Base-by-base conservation (phyloP, 2,888 invertebrate genomes). In the Steinernema carpocapsae region DNA sequence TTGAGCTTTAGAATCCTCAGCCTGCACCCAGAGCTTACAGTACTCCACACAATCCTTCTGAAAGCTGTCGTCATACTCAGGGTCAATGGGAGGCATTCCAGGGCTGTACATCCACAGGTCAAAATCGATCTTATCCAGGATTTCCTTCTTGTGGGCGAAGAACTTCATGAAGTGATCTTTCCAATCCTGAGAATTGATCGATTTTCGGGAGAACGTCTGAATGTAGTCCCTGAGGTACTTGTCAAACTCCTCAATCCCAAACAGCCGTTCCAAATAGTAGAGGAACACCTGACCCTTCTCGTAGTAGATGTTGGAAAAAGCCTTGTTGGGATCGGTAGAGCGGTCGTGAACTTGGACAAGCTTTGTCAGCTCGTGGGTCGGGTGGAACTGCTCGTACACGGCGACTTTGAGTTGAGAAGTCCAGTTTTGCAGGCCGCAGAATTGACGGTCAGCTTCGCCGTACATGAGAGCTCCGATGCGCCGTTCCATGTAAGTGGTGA, bases 231-330 rank as follows among this genome's bases (percentile, higher is more conserved):
- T 91, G 45, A 95, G 88, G 88, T 94, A 95, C 0, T 92, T 92
- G 83, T 95, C 94, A 88, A 95, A 95, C 1, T 87, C 85, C 37
- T 83, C 89, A n/a, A 94, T 24, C 32, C 94, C 95, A 42, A 93
- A 89, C 1, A 92, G 87, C 79, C 92, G 91, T 88, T 95, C 95
- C 74, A 95, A 89, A 88, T 94, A 93, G 83, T 93, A 92, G 48
- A 95, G 90, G 85, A 95, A 93, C 0, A 93, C 92, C 89, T 93
- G 89, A 0, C 95, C 95, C 89, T 95, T 95, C 88, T 94, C 94
- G 88, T 95, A 95, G 0, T 95, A 95, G 32, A 95, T 92, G 3
- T 90, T 89, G 0, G 94, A 94, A 89, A 94, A 95, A 0, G 94
- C 92, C 88, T 95, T 94, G 88, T 95, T 95, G 0, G 95, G 95